Conservation (phyloP, 2,797 vertebrate genomes). For the Cuniculus paca region DNA sequence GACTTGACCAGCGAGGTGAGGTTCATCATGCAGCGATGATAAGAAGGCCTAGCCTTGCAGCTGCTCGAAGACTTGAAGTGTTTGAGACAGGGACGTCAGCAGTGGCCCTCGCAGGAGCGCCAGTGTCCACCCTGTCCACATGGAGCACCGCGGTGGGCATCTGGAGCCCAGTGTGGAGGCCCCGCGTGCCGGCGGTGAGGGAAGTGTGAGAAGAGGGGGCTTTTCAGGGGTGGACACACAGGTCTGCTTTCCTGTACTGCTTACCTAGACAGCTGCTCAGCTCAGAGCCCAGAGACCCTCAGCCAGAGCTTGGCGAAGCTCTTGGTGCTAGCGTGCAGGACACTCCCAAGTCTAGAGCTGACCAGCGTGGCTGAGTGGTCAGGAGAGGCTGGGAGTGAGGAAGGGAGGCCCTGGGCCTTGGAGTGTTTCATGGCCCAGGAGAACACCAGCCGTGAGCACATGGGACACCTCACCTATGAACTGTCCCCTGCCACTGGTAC, state of each 20-base stretch:
- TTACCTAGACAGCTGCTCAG: neutral
- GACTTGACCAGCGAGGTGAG: neutral
- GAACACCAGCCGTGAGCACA: neutral
- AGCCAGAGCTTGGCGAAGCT: neutral
- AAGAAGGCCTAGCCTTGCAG: neutral
- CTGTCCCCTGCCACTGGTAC: neutral
- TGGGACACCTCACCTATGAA: neutral
- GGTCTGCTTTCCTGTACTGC: neutral
- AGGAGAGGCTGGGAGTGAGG: neutral
- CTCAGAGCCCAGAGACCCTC: neutral
- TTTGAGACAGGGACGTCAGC: no score
- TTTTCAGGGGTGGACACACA: neutral
- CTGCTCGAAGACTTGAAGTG: accelerated
- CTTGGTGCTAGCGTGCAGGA: neutral
- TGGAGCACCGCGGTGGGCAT: no score
- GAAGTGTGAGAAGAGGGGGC: neutral
- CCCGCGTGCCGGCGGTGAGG: neutral
- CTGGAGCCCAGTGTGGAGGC: neutral
- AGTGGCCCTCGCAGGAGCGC: neutral
- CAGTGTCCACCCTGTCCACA: neutral
- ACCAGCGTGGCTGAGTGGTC: neutral
- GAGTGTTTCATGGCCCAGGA: neutral
- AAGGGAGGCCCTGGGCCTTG: neutral
- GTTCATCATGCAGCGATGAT: neutral
- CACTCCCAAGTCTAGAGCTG: neutral